Base-by-base conservation (phyloP, 2,888 invertebrate species). In the Chloroclystis v-ata region DNA sequence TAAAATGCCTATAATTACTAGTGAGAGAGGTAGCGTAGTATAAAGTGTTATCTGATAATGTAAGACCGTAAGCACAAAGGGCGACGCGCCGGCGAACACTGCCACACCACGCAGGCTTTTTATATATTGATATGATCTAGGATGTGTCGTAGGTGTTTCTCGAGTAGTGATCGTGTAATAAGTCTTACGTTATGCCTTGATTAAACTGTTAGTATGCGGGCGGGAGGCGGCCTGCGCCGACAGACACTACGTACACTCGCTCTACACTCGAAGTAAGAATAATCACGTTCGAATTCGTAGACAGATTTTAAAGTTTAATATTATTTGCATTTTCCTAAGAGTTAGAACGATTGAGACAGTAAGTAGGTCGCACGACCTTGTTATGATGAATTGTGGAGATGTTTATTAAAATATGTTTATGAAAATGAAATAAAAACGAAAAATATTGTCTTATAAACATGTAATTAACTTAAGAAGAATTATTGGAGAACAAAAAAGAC, bases 101-200 rank as follows among this genome's bases (percentile, higher is more conserved):
- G 78, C 75, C 77, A 74, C 72, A 71, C 68, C 69, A 73, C 69
- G 77, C 76, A 75, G 75, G 73, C 69, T 69, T 68, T n/a, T 65
- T 68, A 78, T 86, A 85, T 86, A 85, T 86, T 85, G 76, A 87
- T 87, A 87, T 87, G 86, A 86, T 87, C 86, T 87, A 86, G 86
- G 84, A 86, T 84, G 81, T 82, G 78, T 78, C 73, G 85, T 86
- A 86, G 86, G 72, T 86, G 85, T 85, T 85, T 82, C 78, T 83
- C 82, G 78, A 84, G 86, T 87, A 87, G 86, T 81, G 74, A 77
- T 85, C 80, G 82, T 86, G 78, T 85, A 79, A 77, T 83, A 82
- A 82, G 81, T 82, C 78, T 82, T 86, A 77, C 76, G 82, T 85
- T 85, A 79, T 65, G 83, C 84, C 83, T 83, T 80, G 70, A 75